Evolutionary conservation across 1,140 invertebrate genomes (phyloP).

Genomic region (Mactra quadrangularis): DNA sequence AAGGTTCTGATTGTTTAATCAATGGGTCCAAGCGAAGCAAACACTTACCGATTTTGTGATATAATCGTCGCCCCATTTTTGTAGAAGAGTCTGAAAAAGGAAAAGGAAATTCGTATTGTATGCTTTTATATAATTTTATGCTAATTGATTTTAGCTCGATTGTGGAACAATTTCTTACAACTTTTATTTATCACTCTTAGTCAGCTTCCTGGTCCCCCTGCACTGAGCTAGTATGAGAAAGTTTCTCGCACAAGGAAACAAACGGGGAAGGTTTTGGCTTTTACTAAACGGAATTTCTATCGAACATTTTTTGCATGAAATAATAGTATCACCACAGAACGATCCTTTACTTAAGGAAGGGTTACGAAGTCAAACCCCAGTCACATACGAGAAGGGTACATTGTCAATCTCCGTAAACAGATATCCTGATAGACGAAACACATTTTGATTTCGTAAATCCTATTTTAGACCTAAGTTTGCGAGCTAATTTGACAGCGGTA

Average conservation of each 20-base stretch:
- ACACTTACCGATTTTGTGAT: not conserved
- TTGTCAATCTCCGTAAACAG: not conserved
- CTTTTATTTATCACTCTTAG: no score
- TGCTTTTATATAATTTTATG: not conserved
- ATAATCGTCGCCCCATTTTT: not conserved
- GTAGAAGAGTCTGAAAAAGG: not conserved
- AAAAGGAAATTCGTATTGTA: not conserved
- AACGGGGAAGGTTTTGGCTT: not conserved
- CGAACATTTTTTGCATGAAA: not conserved
- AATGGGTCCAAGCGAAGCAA: no score
- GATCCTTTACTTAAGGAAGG: not conserved
- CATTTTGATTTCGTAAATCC: no score
- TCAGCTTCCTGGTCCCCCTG: no score
- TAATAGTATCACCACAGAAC: not conserved
- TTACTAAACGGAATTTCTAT: not conserved
- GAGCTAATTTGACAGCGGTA: no score
- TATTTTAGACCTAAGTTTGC: no score
- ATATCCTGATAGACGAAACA: not conserved
- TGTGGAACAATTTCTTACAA: no score
- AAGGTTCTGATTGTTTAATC: no score
- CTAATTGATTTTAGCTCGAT: no score
- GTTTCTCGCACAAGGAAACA: not conserved
- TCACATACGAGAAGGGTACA: not conserved
- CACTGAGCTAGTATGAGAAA: no score
- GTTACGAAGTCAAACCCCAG: not conserved